These are phyloP conservation scores for Muntiacus reevesi DNA, from an alignment of 2,113 vertebrate species.

Conservation along the genomic window DNA sequence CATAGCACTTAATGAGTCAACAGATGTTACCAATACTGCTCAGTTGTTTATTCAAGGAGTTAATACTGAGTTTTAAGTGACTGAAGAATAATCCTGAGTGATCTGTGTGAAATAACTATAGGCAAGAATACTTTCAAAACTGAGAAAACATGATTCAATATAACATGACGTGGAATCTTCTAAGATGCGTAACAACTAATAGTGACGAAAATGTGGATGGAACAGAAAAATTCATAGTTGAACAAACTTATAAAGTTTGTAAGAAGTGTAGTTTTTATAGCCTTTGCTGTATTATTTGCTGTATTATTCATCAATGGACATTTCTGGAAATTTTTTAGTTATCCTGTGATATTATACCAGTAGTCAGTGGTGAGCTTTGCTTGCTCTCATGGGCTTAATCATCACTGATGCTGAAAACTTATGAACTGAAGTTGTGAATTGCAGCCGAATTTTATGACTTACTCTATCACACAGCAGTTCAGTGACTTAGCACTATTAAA, in stretches of 20 bases:
- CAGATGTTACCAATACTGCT: neutral
- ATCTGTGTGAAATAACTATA: neutral
- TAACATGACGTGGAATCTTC: neutral
- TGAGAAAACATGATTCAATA: neutral
- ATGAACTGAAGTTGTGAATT: neutral
- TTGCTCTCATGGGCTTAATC: neutral
- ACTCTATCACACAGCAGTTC: neutral
- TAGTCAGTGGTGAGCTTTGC: neutral
- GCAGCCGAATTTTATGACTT: neutral
- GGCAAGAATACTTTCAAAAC: neutral
- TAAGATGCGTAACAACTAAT: neutral
- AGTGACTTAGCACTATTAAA: neutral
- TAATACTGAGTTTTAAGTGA: neutral
- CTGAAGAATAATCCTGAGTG: neutral
- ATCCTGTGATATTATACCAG: neutral
- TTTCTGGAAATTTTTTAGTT: neutral
- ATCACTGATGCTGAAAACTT: neutral
- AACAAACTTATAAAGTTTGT: neutral
- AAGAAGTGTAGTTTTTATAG: neutral
- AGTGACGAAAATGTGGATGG: neutral
- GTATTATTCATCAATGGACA: neutral
- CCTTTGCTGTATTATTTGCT: neutral
- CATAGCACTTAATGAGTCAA: neutral
- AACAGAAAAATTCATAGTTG: neutral
- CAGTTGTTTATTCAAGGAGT: neutral